Percentiles rank a stretch among this genome's conserved stretches.
These are phyloP conservation scores for Zosterops japonicus DNA, from an alignment of 2,113 vertebrate genomes.

Conservation along the genomic window DNA sequence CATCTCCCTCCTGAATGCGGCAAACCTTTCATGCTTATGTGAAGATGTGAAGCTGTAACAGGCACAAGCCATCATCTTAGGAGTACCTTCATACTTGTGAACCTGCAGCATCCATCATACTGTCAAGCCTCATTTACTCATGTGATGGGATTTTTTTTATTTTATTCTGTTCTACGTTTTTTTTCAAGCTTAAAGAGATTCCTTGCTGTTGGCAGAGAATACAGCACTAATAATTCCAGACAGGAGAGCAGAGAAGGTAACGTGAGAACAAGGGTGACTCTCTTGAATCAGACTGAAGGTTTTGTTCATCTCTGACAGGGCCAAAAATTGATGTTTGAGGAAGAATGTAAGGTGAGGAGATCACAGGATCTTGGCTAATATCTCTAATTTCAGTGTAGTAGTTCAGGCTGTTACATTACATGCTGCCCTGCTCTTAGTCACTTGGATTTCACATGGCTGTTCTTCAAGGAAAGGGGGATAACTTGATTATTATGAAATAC, in stretches of 20 bases:
- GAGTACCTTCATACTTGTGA: conserved; percentile 44
- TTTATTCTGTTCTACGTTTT: background rate
- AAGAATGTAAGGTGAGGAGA: conserved; percentile 12
- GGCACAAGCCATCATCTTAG: background rate
- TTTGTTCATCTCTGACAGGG: conserved; percentile 1
- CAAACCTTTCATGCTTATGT: conserved; percentile 32
- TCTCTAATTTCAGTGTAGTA: background rate
- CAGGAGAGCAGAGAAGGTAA: background rate
- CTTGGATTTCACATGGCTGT: background rate
- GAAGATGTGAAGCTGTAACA: conserved; percentile 17
- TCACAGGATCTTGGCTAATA: background rate
- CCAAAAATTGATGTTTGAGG: conserved; percentile 21
- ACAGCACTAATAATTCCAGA: background rate
- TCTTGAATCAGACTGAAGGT: background rate
- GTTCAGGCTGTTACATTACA: background rate
- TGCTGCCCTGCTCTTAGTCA: background rate
- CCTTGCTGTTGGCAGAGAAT: conserved; percentile 6
- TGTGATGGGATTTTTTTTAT: background rate
- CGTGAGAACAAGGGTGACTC: background rate
- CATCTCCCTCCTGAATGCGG: conserved; percentile 50
- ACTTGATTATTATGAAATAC: background rate
- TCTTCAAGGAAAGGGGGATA: background rate
- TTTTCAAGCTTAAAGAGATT: conserved; percentile 33
- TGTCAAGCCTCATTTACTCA: conserved; percentile 55
- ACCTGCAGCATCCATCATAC: conserved; percentile 57